Conservation (phyloP, 1,140 invertebrate genomes). For the Muscidifurax raptorellus region DNA sequence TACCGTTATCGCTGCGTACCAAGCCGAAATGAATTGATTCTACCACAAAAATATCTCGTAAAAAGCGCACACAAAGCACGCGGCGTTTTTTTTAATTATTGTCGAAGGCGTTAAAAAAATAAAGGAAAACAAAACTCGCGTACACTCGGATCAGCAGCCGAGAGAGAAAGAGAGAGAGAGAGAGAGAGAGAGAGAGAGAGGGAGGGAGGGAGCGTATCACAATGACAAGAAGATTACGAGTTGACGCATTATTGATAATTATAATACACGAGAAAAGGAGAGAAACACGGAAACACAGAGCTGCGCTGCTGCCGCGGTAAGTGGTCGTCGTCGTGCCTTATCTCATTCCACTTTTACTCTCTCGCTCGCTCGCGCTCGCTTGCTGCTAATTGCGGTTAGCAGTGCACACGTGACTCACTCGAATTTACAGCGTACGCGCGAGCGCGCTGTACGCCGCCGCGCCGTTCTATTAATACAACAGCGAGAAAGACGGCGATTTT, state of each 20-base stretch:
- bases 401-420: conserved; percentile 45
- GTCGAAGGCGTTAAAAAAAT: not conserved
- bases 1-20: not conserved
- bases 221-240: conserved; percentile 44
- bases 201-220: too few relatives aligned
- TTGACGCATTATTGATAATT: conserved; percentile 48
- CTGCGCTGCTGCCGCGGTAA: conserved; percentile 22
- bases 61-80: not conserved
- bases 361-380: not conserved
- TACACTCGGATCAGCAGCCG: too few relatives aligned
- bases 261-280: conserved; percentile 25
- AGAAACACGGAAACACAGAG: conserved; percentile 30
- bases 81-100: not conserved
- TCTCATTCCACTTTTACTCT: conserved; percentile 50
- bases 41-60: not conserved
- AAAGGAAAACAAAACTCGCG: not conserved
- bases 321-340: conserved; percentile 47
- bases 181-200: too few relatives aligned
- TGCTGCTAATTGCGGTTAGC: conserved; percentile 47
- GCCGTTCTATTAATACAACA: conserved; percentile 14
- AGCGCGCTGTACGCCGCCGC: not conserved
- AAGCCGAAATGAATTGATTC: not conserved
- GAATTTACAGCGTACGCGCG: conserved; percentile 14
- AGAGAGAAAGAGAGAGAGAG: not conserved
- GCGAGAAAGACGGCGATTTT: conserved; percentile 21